These are phyloP conservation scores for Drosophila siamana DNA, from an alignment of 2,888 invertebrate genomes.

Conservation along the genomic window DNA sequence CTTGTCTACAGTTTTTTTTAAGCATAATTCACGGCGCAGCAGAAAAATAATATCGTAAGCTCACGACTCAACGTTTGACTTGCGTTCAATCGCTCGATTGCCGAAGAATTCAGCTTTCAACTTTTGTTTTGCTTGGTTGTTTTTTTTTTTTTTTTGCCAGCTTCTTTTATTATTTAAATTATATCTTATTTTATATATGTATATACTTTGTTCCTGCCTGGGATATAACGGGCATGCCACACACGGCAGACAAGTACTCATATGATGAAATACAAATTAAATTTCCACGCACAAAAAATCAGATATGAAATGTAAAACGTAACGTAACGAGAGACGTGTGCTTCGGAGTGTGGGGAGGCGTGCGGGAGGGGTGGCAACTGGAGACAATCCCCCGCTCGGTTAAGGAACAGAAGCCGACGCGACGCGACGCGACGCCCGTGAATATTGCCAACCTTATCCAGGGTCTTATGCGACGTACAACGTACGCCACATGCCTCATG, in stretches of 20 bases:
- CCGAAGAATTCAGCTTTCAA: slow-evolving; percentile 54
- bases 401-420: slow-evolving; percentile 10
- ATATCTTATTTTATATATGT: slow-evolving; percentile 24
- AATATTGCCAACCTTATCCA: slow-evolving; percentile 14
- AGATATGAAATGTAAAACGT: slow-evolving; percentile 78
- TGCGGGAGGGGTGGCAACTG: neutral
- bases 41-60: neutral
- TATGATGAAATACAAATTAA: slow-evolving; percentile 80
- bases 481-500: neutral
- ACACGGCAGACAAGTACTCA: slow-evolving; percentile 47
- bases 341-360: neutral
- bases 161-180: slow-evolving; percentile 12
- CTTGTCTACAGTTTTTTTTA: neutral
- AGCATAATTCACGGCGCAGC: neutral
- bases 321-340: slow-evolving; percentile 49
- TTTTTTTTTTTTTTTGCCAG: too few species aligned
- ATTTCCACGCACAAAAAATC: slow-evolving; percentile 75
- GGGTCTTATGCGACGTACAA: neutral
- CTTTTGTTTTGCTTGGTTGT: slow-evolving; percentile 46
- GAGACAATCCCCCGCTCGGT: neutral
- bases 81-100: slow-evolving; percentile 63
- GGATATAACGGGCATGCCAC: slow-evolving; percentile 37
- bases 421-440: too few species aligned
- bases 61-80: neutral
- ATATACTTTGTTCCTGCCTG: slow-evolving; percentile 7